Evolutionary conservation across 1,140 invertebrate species (phyloP).

Genomic region (Sinella curviseta): DNA sequence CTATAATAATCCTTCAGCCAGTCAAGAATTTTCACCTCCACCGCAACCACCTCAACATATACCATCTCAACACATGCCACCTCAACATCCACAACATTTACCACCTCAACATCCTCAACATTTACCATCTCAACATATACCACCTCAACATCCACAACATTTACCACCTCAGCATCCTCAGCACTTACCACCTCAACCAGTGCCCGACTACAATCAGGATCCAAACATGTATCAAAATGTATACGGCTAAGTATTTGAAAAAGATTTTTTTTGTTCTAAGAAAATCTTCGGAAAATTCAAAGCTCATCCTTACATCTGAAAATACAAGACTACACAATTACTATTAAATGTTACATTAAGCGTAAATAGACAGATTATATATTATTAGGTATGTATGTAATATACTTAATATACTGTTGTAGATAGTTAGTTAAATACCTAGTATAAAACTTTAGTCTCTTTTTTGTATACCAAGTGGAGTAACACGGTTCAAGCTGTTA

Average conservation of each 20-base stretch:
- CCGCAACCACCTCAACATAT: conserved; percentile 31
- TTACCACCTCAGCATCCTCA: background rate
- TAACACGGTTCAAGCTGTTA: background rate
- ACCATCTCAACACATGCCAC: background rate
- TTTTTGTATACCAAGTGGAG: background rate
- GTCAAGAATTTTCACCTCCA: background rate
- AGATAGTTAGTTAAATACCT: too few relatives aligned
- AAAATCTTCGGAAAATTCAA: too few relatives aligned
- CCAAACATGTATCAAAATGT: background rate
- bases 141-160: background rate
- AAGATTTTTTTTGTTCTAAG: too few relatives aligned
- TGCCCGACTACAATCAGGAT: background rate
- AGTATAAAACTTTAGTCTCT: background rate
- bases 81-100: background rate
- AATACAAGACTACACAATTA: too few relatives aligned
- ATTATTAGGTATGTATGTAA: too few relatives aligned
- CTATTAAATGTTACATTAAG: too few relatives aligned
- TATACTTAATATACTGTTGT: too few relatives aligned
- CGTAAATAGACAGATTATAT: too few relatives aligned
- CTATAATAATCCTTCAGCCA: conserved; percentile 21
- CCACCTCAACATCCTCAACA: background rate
- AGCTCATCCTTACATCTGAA: too few relatives aligned
- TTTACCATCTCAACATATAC: background rate
- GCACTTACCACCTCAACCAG: background rate
- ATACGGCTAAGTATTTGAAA: too few relatives aligned